These are phyloP conservation scores for Polypterus bichir DNA, from an alignment of 2,113 vertebrate species.

Conservation along the genomic window DNA sequence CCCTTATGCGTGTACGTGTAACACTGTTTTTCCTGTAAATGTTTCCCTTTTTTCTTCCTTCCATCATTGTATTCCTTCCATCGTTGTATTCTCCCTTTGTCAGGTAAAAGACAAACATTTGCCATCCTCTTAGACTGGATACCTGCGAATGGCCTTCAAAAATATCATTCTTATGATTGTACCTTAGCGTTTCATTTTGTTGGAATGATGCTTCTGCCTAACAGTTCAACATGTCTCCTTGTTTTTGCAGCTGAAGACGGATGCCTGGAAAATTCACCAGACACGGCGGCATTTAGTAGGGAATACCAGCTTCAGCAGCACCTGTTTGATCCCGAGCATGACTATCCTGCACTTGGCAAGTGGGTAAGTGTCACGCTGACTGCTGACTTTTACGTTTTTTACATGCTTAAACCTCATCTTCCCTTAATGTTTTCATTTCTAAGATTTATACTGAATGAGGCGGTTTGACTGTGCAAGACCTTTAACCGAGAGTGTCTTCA, in stretches of 20 bases:
- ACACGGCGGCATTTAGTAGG: constrained; percentile 90
- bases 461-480: background rate
- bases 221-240: constrained; percentile 6
- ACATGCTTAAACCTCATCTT: background rate
- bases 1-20: too few species aligned
- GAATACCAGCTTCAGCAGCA: constrained; percentile 92
- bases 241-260: constrained; percentile 64
- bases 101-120: too few species aligned
- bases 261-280: constrained; percentile 83
- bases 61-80: too few species aligned
- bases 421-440: background rate
- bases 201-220: constrained; percentile 6
- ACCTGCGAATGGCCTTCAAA: too few species aligned
- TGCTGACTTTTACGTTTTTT: background rate
- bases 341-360: constrained; percentile 74
- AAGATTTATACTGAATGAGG: background rate
- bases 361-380: constrained; percentile 64
- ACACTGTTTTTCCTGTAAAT: too few species aligned
- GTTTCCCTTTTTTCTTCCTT: too few species aligned
- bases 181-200: too few species aligned
- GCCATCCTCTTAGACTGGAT: too few species aligned
- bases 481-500: background rate
- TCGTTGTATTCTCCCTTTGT: too few species aligned
- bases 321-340: constrained; percentile 85
- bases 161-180: too few species aligned